Conservation (phyloP, 2,113 vertebrate species). For the Zapus hudsonius region DNA sequence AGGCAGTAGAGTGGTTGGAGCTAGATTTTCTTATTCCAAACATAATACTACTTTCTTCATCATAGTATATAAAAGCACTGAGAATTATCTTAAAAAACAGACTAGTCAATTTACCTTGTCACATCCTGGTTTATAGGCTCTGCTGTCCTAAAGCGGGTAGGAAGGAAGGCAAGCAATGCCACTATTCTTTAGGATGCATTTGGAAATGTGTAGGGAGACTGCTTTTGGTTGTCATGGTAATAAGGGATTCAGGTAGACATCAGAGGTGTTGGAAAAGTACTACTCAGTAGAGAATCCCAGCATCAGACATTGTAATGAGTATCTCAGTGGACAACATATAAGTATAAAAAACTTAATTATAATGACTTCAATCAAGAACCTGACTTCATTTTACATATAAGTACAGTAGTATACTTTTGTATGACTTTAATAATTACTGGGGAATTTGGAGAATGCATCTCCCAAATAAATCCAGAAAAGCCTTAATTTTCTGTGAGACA, state of each 20-base stretch:
- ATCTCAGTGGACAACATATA: neutral
- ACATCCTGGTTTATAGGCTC: neutral
- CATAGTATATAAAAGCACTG: neutral
- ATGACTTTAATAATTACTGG: neutral
- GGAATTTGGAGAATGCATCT: neutral
- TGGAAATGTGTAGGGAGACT: neutral
- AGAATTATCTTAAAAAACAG: neutral
- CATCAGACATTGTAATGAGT: neutral
- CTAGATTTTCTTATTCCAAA: neutral
- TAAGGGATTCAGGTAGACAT: neutral
- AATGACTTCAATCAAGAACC: neutral
- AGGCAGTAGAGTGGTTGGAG: neutral
- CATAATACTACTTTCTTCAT: neutral
- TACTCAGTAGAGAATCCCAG: neutral
- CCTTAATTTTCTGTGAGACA: neutral
- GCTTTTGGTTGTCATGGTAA: neutral
- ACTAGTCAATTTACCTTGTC: neutral
- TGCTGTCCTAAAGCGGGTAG: neutral
- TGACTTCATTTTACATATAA: neutral
- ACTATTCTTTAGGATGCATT: neutral
- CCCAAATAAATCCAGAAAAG: slow-evolving; percentile 4
- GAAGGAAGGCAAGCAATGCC: neutral
- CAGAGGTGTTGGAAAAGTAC: neutral
- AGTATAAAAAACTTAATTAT: neutral
- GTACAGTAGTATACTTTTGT: neutral